These are phyloP conservation scores for Oreochromis spilurus DNA, from an alignment of 2,113 vertebrate species.

Conservation along the genomic window DNA sequence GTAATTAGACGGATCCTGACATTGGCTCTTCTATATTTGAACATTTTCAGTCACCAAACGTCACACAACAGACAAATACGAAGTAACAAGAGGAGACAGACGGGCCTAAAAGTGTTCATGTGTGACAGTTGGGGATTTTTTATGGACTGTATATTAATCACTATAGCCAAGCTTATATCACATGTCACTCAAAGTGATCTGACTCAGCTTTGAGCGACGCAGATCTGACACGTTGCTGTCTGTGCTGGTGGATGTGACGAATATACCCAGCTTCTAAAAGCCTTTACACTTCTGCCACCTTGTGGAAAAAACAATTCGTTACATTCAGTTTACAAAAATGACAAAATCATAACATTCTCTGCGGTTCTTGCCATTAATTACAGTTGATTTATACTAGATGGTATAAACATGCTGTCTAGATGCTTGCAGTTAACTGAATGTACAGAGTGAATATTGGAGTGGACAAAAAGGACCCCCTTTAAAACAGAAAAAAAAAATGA, in stretches of 20 bases:
- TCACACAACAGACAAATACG: not conserved
- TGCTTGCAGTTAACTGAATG: not conserved
- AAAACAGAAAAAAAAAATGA: rapidly evolving
- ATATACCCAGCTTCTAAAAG: not conserved
- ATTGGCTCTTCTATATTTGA: not conserved
- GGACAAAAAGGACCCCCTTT: not conserved
- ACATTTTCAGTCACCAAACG: rapidly evolving
- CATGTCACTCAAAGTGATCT: not conserved
- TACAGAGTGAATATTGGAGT: not conserved
- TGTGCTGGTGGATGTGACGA: not conserved
- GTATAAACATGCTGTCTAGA: not conserved
- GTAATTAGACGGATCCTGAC: not conserved
- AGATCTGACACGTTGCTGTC: not conserved
- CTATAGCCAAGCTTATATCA: not conserved
- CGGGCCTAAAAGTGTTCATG: not conserved
- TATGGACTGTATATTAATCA: not conserved
- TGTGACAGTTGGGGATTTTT: not conserved
- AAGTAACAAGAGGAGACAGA: not conserved
- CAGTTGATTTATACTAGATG: not conserved
- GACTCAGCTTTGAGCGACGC: not conserved
- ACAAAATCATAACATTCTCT: not conserved
- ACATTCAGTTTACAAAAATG: not conserved
- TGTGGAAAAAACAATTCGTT: not conserved
- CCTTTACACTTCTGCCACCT: constrained; percentile 7
- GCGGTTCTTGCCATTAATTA: not conserved